Conservation (phyloP, 2,888 invertebrate genomes). For the Linyphia triangularis region DNA sequence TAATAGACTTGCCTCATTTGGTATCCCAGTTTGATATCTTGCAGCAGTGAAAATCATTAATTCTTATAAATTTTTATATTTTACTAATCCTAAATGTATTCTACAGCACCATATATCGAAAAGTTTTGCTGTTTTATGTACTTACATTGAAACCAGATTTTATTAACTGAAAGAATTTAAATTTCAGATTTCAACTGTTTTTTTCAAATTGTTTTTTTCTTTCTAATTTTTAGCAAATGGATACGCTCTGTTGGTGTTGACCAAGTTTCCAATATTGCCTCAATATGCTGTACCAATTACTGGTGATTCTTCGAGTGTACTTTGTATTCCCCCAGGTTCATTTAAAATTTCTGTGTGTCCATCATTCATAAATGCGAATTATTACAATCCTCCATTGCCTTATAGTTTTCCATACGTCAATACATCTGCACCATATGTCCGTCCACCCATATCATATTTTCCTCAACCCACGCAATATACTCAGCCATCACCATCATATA, state of each 20-base stretch:
- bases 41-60: too few relatives aligned
- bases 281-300: neutral
- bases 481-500: neutral
- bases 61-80: too few relatives aligned
- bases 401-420: neutral
- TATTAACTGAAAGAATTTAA: too few relatives aligned
- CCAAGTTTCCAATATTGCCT: neutral
- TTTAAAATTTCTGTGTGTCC: neutral
- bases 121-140: too few relatives aligned
- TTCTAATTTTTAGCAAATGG: too few relatives aligned
- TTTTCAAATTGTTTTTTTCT: too few relatives aligned
- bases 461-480: neutral
- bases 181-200: neutral
- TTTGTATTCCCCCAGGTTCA: neutral
- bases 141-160: too few relatives aligned
- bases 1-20: too few relatives aligned
- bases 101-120: too few relatives aligned
- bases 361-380: neutral
- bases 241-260: neutral
- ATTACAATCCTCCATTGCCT: neutral
- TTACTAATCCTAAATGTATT: too few relatives aligned
- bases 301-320: neutral
- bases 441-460: neutral
- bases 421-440: neutral
- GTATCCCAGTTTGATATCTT: too few relatives aligned